Evolutionary conservation across 2,113 vertebrate species (phyloP).

Genomic region (Thamnaconus septentrionalis): DNA sequence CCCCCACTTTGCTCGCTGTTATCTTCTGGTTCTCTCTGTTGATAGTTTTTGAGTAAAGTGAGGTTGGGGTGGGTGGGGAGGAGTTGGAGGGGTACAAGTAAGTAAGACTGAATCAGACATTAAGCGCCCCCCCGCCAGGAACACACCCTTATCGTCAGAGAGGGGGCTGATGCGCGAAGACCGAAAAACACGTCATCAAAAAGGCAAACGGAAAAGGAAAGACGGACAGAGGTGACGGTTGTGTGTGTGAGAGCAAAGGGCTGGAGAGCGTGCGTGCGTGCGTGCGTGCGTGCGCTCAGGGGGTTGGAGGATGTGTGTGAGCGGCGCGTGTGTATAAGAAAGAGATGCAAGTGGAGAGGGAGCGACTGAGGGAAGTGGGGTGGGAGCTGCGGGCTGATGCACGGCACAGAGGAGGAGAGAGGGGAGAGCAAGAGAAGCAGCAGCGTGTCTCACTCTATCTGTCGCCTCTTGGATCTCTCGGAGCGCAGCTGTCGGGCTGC

Average conservation of each 20-base stretch:
- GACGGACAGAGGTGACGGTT: constrained; percentile 6
- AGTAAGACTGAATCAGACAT: too few relatives aligned
- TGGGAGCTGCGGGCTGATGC: constrained; percentile 36
- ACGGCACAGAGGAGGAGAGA: constrained; percentile 22
- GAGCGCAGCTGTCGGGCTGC: constrained; percentile 48
- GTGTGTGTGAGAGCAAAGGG: too few relatives aligned
- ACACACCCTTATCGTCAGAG: too few relatives aligned
- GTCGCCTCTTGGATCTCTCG: constrained; percentile 43
- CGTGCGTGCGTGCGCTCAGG: neutral
- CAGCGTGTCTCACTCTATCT: constrained; percentile 45
- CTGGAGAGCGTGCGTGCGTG: neutral
- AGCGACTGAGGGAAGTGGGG: constrained; percentile 27
- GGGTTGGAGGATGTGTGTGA: constrained; percentile 11
- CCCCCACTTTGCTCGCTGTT: neutral
- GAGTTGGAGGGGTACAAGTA: neutral
- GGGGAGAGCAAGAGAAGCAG: constrained; percentile 16
- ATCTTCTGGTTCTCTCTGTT: neutral
- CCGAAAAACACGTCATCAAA: too few relatives aligned
- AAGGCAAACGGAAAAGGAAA: neutral
- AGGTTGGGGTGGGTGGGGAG: neutral
- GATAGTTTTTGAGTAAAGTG: too few relatives aligned
- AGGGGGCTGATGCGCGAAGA: neutral
- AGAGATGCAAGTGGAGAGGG: constrained; percentile 45
- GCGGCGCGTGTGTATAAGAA: constrained; percentile 46
- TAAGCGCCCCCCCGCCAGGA: too few relatives aligned